These are phyloP conservation scores for Spea hammondii DNA, from an alignment of 2,797 vertebrate species.

Conservation along the genomic window DNA sequence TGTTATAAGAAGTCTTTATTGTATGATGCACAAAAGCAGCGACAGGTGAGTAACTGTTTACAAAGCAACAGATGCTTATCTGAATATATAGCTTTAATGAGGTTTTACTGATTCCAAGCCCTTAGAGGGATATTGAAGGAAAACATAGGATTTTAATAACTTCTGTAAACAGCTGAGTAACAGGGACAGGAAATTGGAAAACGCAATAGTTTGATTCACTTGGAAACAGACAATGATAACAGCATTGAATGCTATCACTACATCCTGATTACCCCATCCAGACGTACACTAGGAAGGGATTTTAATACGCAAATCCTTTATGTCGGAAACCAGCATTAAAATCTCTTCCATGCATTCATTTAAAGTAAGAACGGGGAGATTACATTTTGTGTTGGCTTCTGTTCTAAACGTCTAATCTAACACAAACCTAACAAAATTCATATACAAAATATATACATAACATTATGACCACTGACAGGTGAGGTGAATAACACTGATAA, in stretches of 20 bases:
- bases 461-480: too few species aligned
- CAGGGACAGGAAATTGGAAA: constrained; percentile 31
- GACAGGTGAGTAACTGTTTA: neutral
- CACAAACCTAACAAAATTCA: too few species aligned
- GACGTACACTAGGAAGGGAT: neutral
- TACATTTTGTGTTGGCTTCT: too few species aligned
- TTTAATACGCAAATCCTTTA: neutral
- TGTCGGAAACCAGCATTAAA: neutral
- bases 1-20: neutral
- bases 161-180: constrained; percentile 22
- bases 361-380: too few species aligned
- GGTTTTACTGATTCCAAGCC: neutral
- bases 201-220: neutral
- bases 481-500: too few species aligned
- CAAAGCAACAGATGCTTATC: constrained; percentile 1
- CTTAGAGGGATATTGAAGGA: neutral
- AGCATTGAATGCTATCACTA: neutral
- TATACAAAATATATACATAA: too few species aligned
- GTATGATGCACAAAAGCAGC: neutral
- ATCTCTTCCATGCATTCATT: too few species aligned
- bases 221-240: constrained; percentile 30
- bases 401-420: too few species aligned
- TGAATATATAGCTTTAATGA: constrained; percentile 1
- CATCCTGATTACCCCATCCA: constrained; percentile 11
- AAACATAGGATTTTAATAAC: constrained; percentile 8